Conservation (phyloP, 2,888 invertebrate species). For the Aproaerema taeniolella region DNA sequence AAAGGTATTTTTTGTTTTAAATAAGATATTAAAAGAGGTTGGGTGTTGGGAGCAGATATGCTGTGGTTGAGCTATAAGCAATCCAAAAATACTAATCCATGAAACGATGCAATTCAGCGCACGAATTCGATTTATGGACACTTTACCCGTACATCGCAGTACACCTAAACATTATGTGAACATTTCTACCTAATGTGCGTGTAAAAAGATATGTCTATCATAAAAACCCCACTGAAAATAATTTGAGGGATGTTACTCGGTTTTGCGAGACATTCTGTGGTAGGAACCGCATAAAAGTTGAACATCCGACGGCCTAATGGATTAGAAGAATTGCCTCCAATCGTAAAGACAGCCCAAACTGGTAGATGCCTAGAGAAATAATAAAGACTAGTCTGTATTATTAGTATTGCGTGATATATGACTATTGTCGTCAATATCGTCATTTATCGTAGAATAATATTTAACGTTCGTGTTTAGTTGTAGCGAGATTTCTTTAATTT, state of each 20-base stretch:
- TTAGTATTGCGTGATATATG: conserved; percentile 38
- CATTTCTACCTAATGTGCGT: conserved; percentile 69
- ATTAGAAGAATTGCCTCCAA: conserved; percentile 72
- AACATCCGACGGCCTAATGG: conserved; percentile 71
- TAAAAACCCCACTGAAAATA: conserved; percentile 74
- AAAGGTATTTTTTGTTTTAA: too few species aligned
- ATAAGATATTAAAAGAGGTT: too few species aligned
- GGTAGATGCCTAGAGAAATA: conserved; percentile 51
- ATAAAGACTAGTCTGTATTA: conserved; percentile 50
- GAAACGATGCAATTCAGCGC: conserved; percentile 45
- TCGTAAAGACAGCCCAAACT: conserved; percentile 57
- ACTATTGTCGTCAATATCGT: conserved; percentile 30
- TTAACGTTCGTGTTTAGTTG: conserved; percentile 30
- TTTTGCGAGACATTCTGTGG: conserved; percentile 69
- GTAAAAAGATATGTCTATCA: conserved; percentile 75
- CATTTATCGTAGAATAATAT: conserved; percentile 32
- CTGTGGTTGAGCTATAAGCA: too few species aligned
- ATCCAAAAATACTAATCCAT: conserved; percentile 6
- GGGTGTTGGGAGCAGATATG: too few species aligned
- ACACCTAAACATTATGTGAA: conserved; percentile 67
- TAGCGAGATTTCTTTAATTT: too few species aligned
- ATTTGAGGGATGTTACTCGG: conserved; percentile 72
- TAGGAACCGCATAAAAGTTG: conserved; percentile 71
- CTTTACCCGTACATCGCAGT: conserved; percentile 54
- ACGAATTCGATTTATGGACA: conserved; percentile 70